These are phyloP conservation scores for Drosophila trapezifrons DNA, from an alignment of 1,140 invertebrate genomes.

Conservation along the genomic window DNA sequence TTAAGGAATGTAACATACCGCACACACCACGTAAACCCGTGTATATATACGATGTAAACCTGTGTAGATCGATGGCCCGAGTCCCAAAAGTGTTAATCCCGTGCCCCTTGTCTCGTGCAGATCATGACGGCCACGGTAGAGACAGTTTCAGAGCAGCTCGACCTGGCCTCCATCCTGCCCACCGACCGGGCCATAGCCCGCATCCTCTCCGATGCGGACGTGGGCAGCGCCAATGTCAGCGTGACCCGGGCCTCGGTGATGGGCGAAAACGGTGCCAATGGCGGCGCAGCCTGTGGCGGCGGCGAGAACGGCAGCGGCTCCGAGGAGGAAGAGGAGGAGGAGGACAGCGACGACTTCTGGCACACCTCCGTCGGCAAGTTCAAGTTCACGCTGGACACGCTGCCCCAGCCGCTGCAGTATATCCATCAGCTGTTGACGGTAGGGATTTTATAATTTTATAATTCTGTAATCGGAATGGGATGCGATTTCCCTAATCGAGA, in stretches of 20 bases:
- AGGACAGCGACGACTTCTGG: conserved; percentile 93
- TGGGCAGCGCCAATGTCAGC: conserved; percentile 85
- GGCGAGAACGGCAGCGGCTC: conserved; percentile 87
- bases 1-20: conserved; percentile 66
- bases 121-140: conserved; percentile 97
- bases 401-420: conserved; percentile 96
- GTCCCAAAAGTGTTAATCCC: conserved; percentile 9
- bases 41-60: conserved; percentile 52
- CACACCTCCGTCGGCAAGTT: conserved; percentile 96
- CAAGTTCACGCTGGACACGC: conserved; percentile 94
- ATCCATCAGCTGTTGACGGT: conserved; percentile 95
- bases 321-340: conserved; percentile 88
- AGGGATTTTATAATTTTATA: conserved; percentile 31
- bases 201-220: conserved; percentile 94
- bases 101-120: conserved; percentile 85
- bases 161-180: conserved; percentile 92
- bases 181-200: conserved; percentile 93
- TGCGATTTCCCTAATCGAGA: background rate
- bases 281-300: conserved; percentile 59
- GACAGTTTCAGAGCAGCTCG: conserved; percentile 94
- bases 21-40: conserved; percentile 57
- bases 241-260: conserved; percentile 81
- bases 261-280: conserved; percentile 85
- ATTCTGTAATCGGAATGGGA: background rate
- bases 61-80: conserved; percentile 13